Evolutionary conservation across 2,888 invertebrate genomes (phyloP), one percentile per base, ranked within the genome.

Genomic region (Apamea sordens): DNA sequence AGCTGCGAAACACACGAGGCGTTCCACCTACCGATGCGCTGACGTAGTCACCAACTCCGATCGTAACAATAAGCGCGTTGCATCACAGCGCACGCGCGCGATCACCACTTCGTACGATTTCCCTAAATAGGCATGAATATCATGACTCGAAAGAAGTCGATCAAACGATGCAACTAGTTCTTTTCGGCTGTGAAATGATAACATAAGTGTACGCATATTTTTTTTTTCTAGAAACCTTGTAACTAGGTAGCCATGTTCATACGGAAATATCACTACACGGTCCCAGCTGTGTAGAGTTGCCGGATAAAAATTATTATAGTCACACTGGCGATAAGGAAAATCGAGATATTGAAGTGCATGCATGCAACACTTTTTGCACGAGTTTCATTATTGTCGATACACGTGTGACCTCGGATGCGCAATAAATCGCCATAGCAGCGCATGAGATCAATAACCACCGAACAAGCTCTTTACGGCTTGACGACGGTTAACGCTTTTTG

Each of bases 371-470:
- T 91, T 91, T 91, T 87, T 92, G 92, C 94, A 93, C 93, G 94
- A 93, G 93, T 91, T 90, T 87, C 90, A 90, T 92, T 94, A 94
- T 92, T 91, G 90, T 80, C 85, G 80, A 83, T 86, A 92, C 95
- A 95, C 95, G 95, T 95, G 95, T 94, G 93, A 93, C 93, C 92
- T 94, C 91, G 90, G 86, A 86, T 89, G 86, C 86, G 91, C 90
- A 88, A 90, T 92, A 91, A 89, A 90, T 89, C 86, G 85, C 90
- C 88, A 77, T 84, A 77, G 83, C 76, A 41, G 83, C 69, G 65
- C 69, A 73, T 83, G 83, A 83, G 72, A 79, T 69, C 83, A 86
- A 79, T 76, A 86, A 82, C 76, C 67, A 82, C 63, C 50, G 73
- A 63, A 70, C 78, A 56, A 84, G 69, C 59, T 73, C 65, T 75